phyloP scores from a whole-genome alignment of 2,113 vertebrate genomes.

The Baryphthengus martii region DNA sequence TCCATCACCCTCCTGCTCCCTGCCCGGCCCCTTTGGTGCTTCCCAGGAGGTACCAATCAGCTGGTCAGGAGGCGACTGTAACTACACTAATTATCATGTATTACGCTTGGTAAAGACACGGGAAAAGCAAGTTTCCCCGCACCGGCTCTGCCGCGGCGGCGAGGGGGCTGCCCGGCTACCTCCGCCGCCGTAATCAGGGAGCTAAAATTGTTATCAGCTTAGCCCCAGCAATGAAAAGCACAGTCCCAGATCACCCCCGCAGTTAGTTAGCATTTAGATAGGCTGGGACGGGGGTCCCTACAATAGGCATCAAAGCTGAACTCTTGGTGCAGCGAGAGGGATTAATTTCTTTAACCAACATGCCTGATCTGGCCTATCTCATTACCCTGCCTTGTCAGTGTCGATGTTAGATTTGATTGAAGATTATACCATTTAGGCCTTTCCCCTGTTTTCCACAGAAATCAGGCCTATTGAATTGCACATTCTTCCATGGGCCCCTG shows the following conservation, averaged over 20 bases:
- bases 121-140: not conserved
- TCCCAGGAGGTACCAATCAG: not conserved
- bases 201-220: constrained; percentile 81
- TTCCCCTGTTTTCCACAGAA: constrained; percentile 75
- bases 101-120: not conserved
- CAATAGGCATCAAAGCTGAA: constrained; percentile 86
- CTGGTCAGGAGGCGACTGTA: not conserved
- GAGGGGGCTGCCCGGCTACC: not conserved
- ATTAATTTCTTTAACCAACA: constrained; percentile 85
- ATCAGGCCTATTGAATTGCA: constrained; percentile 74
- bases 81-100: not conserved
- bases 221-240: constrained; percentile 78
- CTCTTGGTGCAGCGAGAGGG: constrained; percentile 78
- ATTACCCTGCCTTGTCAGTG: constrained; percentile 93
- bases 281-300: constrained; percentile 81
- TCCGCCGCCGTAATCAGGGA: constrained; percentile 31
- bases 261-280: constrained; percentile 99
- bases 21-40: not conserved
- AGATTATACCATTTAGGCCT: constrained; percentile 97
- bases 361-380: constrained; percentile 89
- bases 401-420: constrained; percentile 93
- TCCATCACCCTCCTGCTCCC: not conserved
- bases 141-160: not conserved
- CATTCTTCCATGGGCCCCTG: constrained; percentile 55
- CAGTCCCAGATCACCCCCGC: constrained; percentile 61